Evolutionary conservation across 2,797 vertebrate species (phyloP).

Genomic region (Diplodus puntazzo): DNA sequence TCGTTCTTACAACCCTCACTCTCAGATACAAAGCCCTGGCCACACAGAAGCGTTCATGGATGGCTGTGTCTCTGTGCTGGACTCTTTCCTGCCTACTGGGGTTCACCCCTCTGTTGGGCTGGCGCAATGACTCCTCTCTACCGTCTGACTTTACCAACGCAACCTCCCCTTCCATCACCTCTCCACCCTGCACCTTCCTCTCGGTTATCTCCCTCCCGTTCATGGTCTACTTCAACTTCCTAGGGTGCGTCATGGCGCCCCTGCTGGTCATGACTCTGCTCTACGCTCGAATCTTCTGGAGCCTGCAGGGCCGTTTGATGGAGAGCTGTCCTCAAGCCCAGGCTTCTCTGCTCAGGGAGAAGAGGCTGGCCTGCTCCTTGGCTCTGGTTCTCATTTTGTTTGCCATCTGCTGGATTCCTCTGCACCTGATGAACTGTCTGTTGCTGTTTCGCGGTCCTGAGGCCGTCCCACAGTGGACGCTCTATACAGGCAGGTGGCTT

Average conservation of each 20-base stretch:
- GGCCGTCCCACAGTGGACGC: slow-evolving; percentile 12
- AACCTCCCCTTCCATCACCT: slow-evolving; percentile 11
- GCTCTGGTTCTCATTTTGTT: slow-evolving; percentile 89
- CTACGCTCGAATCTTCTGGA: slow-evolving; percentile 85
- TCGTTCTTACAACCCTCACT: not conserved
- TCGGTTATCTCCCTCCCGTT: slow-evolving; percentile 86
- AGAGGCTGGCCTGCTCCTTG: slow-evolving; percentile 87
- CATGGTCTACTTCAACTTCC: slow-evolving; percentile 90
- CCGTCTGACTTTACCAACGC: slow-evolving; percentile 27
- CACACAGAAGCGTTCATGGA: slow-evolving; percentile 83
- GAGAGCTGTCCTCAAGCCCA: slow-evolving; percentile 63
- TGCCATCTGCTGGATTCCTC: slow-evolving; percentile 88
- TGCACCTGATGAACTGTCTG: slow-evolving; percentile 88
- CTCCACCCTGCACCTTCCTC: slow-evolving; percentile 76
- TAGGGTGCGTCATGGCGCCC: slow-evolving; percentile 85
- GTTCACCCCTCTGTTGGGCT: slow-evolving; percentile 87
- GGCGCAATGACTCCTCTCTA: slow-evolving; percentile 70
- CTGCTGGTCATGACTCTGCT: slow-evolving; percentile 87
- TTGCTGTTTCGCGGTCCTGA: slow-evolving; percentile 69
- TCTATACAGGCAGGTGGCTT: slow-evolving; percentile 74
- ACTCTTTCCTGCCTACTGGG: slow-evolving; percentile 85
- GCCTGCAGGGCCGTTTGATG: slow-evolving; percentile 83
- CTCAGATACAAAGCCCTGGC: slow-evolving; percentile 86
- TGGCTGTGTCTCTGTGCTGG: slow-evolving; percentile 87
- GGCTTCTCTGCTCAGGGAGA: slow-evolving; percentile 85